Evolutionary conservation across 1,140 invertebrate genomes (phyloP).

Genomic region (Geopemphigus sp.): DNA sequence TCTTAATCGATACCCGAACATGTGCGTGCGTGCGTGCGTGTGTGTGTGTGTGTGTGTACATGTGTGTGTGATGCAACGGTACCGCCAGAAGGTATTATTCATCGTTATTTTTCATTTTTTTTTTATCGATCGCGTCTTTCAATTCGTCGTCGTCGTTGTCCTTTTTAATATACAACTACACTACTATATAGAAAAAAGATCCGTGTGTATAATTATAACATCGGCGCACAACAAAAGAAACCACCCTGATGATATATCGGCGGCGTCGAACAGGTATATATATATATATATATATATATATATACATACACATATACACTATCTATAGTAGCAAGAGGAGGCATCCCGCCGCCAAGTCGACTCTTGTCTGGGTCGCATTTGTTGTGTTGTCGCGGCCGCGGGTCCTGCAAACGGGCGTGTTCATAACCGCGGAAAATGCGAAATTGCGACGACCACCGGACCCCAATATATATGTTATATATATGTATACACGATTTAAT

Average conservation of each 20-base stretch:
- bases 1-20: constrained; percentile 22
- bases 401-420: constrained; percentile 12
- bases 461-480: no score
- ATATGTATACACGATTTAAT: constrained; percentile 45
- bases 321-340: no score
- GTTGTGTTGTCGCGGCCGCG: constrained; percentile 13
- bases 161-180: constrained; percentile 1
- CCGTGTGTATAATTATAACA: constrained; percentile 42
- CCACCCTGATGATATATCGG: constrained; percentile 43
- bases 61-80: constrained; percentile 16
- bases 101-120: constrained; percentile 10
- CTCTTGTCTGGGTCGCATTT: background rate
- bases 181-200: constrained; percentile 12
- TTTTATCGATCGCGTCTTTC: constrained; percentile 38
- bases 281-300: no score
- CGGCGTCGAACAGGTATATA: constrained; percentile 20
- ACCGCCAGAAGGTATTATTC: background rate
- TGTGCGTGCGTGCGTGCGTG: background rate
- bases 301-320: no score
- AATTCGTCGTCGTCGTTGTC: constrained; percentile 21
- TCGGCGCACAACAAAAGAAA: constrained; percentile 41
- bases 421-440: constrained; percentile 40
- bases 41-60: background rate
- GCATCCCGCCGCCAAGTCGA: constrained; percentile 14
- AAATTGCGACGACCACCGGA: constrained; percentile 35